Percentiles rank a stretch among this genome's conserved stretches.
Evolutionary conservation across 2,113 vertebrate genomes (phyloP).

Genomic region (Alligator mississippiensis): DNA sequence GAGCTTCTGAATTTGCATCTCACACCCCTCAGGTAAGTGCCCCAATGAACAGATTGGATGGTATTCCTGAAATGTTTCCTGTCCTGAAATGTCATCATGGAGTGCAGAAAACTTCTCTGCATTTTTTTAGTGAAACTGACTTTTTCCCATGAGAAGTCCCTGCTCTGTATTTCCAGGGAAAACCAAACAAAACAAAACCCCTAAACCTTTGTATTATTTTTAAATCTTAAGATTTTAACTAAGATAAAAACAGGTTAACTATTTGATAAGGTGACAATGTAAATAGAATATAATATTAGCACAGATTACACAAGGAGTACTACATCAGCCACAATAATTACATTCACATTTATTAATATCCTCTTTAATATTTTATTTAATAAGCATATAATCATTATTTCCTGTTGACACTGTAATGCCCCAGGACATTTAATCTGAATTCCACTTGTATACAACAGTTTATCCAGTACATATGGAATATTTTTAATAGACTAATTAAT

Average conservation of each 20-base stretch:
- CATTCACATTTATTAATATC: neutral
- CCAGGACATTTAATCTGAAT: neutral
- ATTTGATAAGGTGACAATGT: neutral
- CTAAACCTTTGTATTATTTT: neutral
- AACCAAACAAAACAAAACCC: neutral
- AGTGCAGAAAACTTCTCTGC: no score
- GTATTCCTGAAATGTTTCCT: no score
- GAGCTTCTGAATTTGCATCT: no score
- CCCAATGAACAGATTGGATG: no score
- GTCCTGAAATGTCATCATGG: no score
- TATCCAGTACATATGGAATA: neutral
- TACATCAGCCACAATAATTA: neutral
- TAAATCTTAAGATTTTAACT: neutral
- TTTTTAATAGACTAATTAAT: neutral
- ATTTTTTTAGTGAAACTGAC: no score
- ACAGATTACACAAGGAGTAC: neutral
- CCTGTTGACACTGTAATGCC: neutral
- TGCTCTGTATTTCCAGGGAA: no score
- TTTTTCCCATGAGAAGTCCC: no score
- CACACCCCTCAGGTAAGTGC: no score
- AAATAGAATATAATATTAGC: neutral
- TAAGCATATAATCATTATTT: no score
- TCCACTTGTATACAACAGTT: neutral
- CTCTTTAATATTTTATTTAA: neutral
- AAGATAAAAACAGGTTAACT: neutral